Conservation (phyloP, 2,113 vertebrate species). For the Neogobius melanostomus region DNA sequence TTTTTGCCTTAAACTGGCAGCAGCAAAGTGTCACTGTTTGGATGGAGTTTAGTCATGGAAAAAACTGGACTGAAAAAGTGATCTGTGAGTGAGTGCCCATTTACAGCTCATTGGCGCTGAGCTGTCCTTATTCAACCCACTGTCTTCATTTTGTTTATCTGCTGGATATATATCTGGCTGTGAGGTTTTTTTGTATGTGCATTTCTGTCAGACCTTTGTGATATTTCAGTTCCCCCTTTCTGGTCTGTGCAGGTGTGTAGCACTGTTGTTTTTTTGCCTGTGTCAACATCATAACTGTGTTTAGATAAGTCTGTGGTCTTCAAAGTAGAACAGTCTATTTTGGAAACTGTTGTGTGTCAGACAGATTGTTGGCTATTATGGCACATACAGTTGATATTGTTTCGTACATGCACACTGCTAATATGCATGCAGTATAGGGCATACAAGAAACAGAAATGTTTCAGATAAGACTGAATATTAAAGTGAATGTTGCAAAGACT, state of each 20-base stretch:
- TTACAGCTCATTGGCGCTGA: slow-evolving; percentile 1
- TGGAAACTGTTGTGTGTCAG: neutral
- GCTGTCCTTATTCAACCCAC: slow-evolving; percentile 21
- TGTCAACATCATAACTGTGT: neutral
- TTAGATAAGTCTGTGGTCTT: neutral
- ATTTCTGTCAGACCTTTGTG: too few relatives aligned
- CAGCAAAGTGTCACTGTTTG: slow-evolving; percentile 9
- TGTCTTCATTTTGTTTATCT: neutral
- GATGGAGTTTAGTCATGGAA: slow-evolving; percentile 43
- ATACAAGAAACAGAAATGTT: slow-evolving; percentile 14
- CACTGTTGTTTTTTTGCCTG: neutral
- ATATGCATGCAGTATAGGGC: too few relatives aligned
- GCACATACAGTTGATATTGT: neutral
- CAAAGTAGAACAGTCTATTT: neutral
- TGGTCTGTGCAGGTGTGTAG: neutral
- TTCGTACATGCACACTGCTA: neutral
- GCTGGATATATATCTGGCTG: neutral
- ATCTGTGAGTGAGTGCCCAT: slow-evolving; percentile 15
- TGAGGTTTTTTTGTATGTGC: too few relatives aligned
- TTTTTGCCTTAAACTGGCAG: slow-evolving; percentile 16
- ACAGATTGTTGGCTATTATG: neutral
- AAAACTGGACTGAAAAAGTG: slow-evolving; percentile 9
- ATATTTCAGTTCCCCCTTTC: neutral
- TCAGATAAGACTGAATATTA: neutral
- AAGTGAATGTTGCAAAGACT: slow-evolving; percentile 32